Base-by-base conservation (phyloP, 2,113 vertebrate genomes). In the Sinocyclocheilus anshuiensis region DNA sequence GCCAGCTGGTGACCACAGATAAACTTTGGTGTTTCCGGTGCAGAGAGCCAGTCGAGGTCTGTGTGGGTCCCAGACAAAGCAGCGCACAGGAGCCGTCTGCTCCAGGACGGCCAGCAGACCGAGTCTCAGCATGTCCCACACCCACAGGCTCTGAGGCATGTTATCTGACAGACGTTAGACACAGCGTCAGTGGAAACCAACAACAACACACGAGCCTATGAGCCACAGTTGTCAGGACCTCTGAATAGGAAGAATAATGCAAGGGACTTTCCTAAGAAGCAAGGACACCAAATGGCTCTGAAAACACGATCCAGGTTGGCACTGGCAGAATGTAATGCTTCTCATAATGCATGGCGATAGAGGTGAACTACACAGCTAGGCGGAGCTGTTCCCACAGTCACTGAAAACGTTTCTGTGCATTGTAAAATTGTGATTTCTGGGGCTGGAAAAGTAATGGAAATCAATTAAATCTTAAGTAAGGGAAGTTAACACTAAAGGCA, bases 71-170 rank as follows among this genome's bases (percentile, higher is more conserved):
- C 98, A 99, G 93, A 95, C 96, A 90, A 99, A 97, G 10, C 89
- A 90, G 4, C 97, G 96, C 84, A 99, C 91, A 0, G 95, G 86
- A 6, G 93, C 90, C 15, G 95, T 94, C 89, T 99, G 98, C 90
- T 98, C 96, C 1, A 99, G 81, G 45, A 98, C 96, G 3, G 94
- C 96, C 0, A 89, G 93, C 57, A 96, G 95, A 15, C 93, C 92
- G 94, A 98, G 93, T 92, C 92, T 97, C 78, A 95, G 95, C 36
- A 97, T 88, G 89, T 99, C 96, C 98, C 98, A 99, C 89, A 99
- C 93, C 98, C 98, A 99, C 20, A 99, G 88, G 0, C 93, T 93
- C 0, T 92, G 96, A 20, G 97, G 95, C 90, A 97, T 92, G 85
- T 94, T 98, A 92, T 99, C 98, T 99, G 87, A 0, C 11, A 71